Base-by-base conservation (phyloP, 2,888 invertebrate genomes). In the Caenorhabditis sp. region DNA sequence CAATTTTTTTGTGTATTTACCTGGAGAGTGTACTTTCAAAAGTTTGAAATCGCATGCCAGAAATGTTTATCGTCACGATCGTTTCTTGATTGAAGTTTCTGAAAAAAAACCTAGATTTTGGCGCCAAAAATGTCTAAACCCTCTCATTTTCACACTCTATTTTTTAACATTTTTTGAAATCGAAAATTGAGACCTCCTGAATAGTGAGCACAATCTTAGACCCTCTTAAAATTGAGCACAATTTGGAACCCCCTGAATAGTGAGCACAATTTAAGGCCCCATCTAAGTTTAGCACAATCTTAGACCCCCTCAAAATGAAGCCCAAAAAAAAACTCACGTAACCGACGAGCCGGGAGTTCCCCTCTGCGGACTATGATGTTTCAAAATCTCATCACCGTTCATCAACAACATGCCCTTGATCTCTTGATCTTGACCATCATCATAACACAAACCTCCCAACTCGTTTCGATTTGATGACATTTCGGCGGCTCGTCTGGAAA, bases 21-120 rank as follows among this genome's bases (percentile, higher is more conserved):
- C 84, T 77, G 8, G 73, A 65, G 43, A 85, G 58, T 8, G 87
- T 88, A 54, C 76, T 76, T 59, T 83, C 81, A 58, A 74, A 78
- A 4, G 87, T 87, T 66, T 87, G 84, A 76, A 86, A 87, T 26
- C 82, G 66, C 66, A 84, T 70, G 17, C 87, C 87, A 26, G 81
- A 75, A 8, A 87, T 85, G 71, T 87, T 87, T 50, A 87, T 83
- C 0, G 86, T 87, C 10, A 88, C 63, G 19, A 86, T 68, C 1
- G 19, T 19, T 21, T 74, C 66, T 0, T 51, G 58, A 5, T 37
- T 23, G 8, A 55, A 50, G 17, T 54, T 6, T 27, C 67, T 68
- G 67, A 23, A 66, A 37, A 8, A 53, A 55, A 55, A 26, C 2
- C 1, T 26, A 12, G 24, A 14, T 55, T 55, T 55, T 43, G 43